A percentile compares a stretch with the other conserved stretches of the same genome.
These are phyloP conservation scores for Drosophila pruinosa DNA, from an alignment of 1,140 invertebrate species.

Conservation along the genomic window DNA sequence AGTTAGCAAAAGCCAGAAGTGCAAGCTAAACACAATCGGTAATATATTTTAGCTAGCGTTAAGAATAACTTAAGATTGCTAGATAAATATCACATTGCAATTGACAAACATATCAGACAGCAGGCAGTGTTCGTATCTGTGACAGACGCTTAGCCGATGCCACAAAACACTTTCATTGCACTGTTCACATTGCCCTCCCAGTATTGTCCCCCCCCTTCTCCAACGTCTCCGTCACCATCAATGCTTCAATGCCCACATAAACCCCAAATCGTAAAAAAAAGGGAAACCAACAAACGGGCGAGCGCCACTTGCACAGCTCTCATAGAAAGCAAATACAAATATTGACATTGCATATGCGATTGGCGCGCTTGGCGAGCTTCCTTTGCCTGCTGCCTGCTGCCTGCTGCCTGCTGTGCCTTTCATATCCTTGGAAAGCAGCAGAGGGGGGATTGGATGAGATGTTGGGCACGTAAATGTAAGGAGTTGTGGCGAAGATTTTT, in stretches of 20 bases:
- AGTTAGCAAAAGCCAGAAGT: not conserved
- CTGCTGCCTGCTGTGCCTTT: constrained; percentile 24
- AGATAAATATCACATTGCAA: constrained; percentile 22
- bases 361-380: constrained; percentile 31
- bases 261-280: constrained; percentile 68
- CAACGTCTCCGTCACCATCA: not conserved
- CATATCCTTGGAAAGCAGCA: constrained; percentile 22
- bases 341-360: constrained; percentile 79
- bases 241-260: constrained; percentile 50
- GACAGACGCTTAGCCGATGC: constrained; percentile 3
- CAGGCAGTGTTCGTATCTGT: not conserved
- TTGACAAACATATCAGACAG: constrained; percentile 23
- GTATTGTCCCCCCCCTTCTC: not conserved
- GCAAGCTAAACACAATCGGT: too few relatives aligned
- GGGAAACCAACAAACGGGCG: constrained; percentile 56
- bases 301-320: constrained; percentile 48
- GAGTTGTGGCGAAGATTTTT: constrained; percentile 62
- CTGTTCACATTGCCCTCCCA: not conserved
- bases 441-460: not conserved
- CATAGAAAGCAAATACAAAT: constrained; percentile 81
- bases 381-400: not conserved
- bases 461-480: constrained; percentile 63
- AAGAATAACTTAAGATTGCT: constrained; percentile 25
- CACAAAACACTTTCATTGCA: constrained; percentile 34
- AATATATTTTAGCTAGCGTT: not conserved